These are phyloP conservation scores for Sceloporus tristichus DNA, from an alignment of 2,113 vertebrate genomes.

Conservation along the genomic window DNA sequence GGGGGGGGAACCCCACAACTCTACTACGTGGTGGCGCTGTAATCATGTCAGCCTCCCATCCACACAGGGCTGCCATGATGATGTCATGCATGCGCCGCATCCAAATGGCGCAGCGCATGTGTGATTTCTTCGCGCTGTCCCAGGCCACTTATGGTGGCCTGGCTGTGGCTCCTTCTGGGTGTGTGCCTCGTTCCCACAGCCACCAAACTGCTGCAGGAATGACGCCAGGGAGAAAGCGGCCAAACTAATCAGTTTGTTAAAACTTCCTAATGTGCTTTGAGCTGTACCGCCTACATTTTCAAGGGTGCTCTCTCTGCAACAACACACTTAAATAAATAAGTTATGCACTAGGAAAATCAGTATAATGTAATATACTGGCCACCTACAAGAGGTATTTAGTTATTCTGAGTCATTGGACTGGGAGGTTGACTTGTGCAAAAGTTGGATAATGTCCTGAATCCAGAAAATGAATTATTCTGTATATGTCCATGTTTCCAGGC, in stretches of 20 bases:
- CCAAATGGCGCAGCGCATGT: too few species aligned
- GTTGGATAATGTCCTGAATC: constrained; percentile 42
- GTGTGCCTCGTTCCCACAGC: too few species aligned
- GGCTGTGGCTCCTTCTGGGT: too few species aligned
- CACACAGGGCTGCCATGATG: too few species aligned
- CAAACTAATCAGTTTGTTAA: neutral
- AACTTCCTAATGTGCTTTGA: neutral
- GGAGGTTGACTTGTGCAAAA: constrained; percentile 63
- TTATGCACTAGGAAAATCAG: constrained; percentile 42
- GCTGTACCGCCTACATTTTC: neutral
- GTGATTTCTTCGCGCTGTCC: too few species aligned
- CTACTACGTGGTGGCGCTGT: too few species aligned
- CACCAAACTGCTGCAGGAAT: too few species aligned
- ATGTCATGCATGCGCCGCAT: too few species aligned
- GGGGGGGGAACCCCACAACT: too few species aligned
- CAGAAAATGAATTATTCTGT: constrained; percentile 39
- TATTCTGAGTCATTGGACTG: constrained; percentile 55
- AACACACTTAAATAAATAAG: constrained; percentile 41
- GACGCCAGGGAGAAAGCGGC: too few species aligned
- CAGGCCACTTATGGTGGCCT: too few species aligned
- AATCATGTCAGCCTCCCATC: too few species aligned
- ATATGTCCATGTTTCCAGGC: neutral
- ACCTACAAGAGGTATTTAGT: constrained; percentile 44
- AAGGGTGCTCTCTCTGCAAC: neutral
- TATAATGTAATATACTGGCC: constrained; percentile 58